A percentile compares a stretch with the other conserved stretches of the same genome.
These are phyloP conservation scores for Cylas formicarius DNA, from an alignment of 1,140 invertebrate species.

Conservation along the genomic window DNA sequence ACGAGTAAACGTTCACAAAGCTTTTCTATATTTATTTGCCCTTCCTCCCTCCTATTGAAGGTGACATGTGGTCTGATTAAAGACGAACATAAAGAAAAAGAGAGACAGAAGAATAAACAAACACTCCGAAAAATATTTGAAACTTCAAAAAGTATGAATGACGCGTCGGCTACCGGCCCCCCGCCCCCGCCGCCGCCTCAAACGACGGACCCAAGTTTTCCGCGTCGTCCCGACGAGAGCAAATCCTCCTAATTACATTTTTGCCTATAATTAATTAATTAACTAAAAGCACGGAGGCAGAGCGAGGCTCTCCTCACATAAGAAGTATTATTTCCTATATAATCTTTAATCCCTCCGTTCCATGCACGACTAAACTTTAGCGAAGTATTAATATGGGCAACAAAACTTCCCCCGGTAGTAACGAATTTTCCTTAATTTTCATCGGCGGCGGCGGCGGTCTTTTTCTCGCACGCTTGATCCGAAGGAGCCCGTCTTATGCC, in stretches of 20 bases:
- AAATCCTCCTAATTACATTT: conserved; percentile 21
- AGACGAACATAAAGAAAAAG: neutral
- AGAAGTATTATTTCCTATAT: conserved; percentile 26
- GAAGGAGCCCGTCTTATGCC: conserved; percentile 15
- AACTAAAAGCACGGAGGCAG: conserved; percentile 23
- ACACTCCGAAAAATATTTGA: conserved; percentile 5
- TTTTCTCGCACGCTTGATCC: conserved; percentile 11
- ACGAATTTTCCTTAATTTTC: conserved; percentile 16
- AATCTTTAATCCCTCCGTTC: conserved; percentile 23
- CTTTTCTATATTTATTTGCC: too few relatives aligned
- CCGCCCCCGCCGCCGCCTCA: neutral
- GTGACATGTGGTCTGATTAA: neutral
- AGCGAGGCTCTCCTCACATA: conserved; percentile 14
- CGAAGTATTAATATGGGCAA: conserved; percentile 25
- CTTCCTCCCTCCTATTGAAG: too few relatives aligned
- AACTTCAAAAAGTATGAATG: conserved; percentile 1
- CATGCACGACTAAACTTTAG: conserved; percentile 24
- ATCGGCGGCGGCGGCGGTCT: conserved; percentile 7
- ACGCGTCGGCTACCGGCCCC: too few relatives aligned
- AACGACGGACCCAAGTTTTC: neutral
- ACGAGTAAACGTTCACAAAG: too few relatives aligned
- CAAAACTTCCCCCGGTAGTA: conserved; percentile 23
- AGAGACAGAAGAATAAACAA: too few relatives aligned
- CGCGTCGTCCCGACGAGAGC: conserved; percentile 3
- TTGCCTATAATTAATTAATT: conserved; percentile 25